Evolutionary conservation across 2,797 vertebrate species (phyloP).

Genomic region (Petrocephalus sullivani): DNA sequence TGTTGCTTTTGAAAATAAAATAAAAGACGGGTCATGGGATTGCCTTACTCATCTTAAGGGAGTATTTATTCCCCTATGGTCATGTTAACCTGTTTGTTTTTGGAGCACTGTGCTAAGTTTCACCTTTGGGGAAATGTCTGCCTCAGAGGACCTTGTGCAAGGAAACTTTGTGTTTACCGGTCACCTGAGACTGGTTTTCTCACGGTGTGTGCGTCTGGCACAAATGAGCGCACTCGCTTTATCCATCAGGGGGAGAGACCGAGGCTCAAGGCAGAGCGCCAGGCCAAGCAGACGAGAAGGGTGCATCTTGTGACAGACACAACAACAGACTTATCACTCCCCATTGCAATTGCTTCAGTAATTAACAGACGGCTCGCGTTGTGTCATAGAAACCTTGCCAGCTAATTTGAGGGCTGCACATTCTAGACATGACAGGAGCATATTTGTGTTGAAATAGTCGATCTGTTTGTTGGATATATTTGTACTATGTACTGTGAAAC

Average conservation of each 20-base stretch:
- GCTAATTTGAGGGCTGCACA: background rate
- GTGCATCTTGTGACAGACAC: background rate
- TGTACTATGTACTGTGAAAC: background rate
- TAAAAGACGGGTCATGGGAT: background rate
- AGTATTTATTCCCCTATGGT: background rate
- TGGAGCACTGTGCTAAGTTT: background rate
- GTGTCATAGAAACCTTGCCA: background rate
- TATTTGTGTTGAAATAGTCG: background rate
- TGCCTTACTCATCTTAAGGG: background rate
- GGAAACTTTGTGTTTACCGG: background rate
- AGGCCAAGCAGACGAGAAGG: background rate
- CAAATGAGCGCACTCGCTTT: background rate
- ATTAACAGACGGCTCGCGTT: background rate
- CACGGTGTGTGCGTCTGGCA: background rate
- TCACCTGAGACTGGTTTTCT: background rate
- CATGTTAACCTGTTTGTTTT: background rate
- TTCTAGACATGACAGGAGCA: background rate
- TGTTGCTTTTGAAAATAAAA: background rate
- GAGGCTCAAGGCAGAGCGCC: background rate
- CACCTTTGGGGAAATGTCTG: background rate
- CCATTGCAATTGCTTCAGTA: background rate
- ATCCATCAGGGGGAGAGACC: background rate
- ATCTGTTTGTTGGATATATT: background rate
- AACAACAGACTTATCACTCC: background rate
- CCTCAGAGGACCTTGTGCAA: background rate